Base-by-base conservation (phyloP, 2,888 invertebrate genomes). In the Pocota personata region DNA sequence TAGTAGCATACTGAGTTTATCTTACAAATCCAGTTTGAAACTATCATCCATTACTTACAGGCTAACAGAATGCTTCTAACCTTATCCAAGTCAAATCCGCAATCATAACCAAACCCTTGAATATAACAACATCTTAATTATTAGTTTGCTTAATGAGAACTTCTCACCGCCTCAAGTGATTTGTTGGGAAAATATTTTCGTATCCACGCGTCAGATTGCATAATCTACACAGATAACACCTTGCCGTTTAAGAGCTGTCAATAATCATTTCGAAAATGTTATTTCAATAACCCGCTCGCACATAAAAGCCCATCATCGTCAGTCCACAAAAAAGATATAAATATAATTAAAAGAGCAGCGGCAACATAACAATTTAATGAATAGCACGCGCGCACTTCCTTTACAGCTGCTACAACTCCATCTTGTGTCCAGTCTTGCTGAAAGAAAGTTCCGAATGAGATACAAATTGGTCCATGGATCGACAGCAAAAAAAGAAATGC, bases 261-360 rank as follows among this genome's bases (percentile, higher is more conserved):
- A 66, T 79, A 66, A 84, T 84, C 64, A 71, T 73, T 75, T 76
- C 37, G 69, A 71, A 64, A 76, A 80, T 76, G 69, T 79, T 58
- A 64, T 79, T 84, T 84, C 79, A 84, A 84, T 84, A 79, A 79
- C 79, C 73, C 79, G 52, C 79, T 64, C 48, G n/a, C 79, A 71
- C 69, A 69, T 75, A 58, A 84, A 79, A 58, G 64, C 75, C 79
- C 79, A 84, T 71, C 64, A 66, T 75, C 73, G 62, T 14, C 73
- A 48, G 60, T 73, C 40, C 57, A 52, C 37, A 46, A 32, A 43
- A n/a, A 66, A 64, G 67, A 75, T 64, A 79, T 52, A 66, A 69
- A 52, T 43, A 75, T 79, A 84, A 84, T 84, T 84, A 84, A 84
- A 75, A 69, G 64, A 58, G 58, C 73, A 76, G 58, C 64, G 75